Evolutionary conservation across 1,140 invertebrate genomes (phyloP), one percentile per base, ranked within the genome.

Genomic region (Akabosia matsudoensis): DNA sequence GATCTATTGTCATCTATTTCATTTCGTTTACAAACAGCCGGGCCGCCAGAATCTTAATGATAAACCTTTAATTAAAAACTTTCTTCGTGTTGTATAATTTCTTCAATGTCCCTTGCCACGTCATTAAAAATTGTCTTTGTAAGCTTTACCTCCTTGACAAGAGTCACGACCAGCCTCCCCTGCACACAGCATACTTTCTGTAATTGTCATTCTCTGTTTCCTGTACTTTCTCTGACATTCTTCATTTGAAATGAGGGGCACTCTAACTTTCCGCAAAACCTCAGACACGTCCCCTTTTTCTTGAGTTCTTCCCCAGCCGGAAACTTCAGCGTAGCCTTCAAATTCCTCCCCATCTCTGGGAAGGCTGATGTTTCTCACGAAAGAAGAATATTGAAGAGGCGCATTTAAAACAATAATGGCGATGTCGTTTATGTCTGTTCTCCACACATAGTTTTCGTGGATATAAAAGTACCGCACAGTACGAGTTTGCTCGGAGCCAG

Each of bases 141-240:
- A n/a, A n/a, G n/a, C n/a, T n/a, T n/a, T n/a, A n/a, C n/a, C n/a
- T 2, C 72, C 72, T 28, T 56, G 72, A 54, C 72, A 74, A 26
- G 72, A 1, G 30, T 78, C 76, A 70, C 51, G 56, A 0, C 51
- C 34, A 2, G 64, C 33, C 18, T 34, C 64, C 22, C 73, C 73
- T 7, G 76, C 76, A 51, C 76, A 78, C n/a, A 78, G n/a, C 76
- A 74, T 78, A 1, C 26, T 18, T 18, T 78, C 64, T 0, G 73
- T 74, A 0, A 74, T 28, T 16, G 3, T 72, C 70, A 72, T 72
- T 28, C 30, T 24, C n/a, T 51, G 7, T 1, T 34, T 33, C 1
- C 24, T 4, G 28, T 77, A 77, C 0, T n/a, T 24, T 22, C 18
- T 22, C 10, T 31, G 7, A 70, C 76, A 77, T 13, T 22, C 28